These are phyloP conservation scores for Pterobdella sp. DNA, from an alignment of 2,888 invertebrate species.

Conservation along the genomic window DNA sequence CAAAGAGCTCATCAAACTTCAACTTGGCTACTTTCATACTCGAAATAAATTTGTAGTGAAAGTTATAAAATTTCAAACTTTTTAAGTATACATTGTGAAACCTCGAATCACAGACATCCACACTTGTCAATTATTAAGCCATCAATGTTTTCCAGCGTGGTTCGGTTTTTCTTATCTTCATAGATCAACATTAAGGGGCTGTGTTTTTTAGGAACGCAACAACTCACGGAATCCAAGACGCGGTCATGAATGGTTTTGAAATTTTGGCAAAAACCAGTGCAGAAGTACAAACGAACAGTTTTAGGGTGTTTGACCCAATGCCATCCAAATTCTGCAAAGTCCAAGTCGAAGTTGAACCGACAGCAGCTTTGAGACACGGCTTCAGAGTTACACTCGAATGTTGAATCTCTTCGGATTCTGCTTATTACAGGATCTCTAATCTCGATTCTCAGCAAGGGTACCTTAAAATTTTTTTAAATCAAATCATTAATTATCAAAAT, in stretches of 20 bases:
- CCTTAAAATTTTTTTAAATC: too few species aligned
- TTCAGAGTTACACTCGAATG: neutral
- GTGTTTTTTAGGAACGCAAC: neutral
- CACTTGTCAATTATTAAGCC: neutral
- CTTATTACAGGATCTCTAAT: neutral
- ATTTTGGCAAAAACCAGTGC: neutral
- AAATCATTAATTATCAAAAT: too few species aligned
- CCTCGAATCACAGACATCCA: neutral
- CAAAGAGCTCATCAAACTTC: too few species aligned
- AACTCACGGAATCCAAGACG: neutral
- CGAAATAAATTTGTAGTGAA: too few species aligned
- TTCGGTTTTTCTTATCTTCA: too few species aligned
- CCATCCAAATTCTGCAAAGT: neutral
- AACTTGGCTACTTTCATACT: too few species aligned
- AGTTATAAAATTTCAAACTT: too few species aligned
- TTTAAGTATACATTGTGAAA: too few species aligned
- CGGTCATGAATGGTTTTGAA: neutral
- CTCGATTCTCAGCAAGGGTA: neutral
- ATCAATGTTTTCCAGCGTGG: neutral
- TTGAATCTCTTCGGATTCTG: neutral
- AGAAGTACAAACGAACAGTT: neutral
- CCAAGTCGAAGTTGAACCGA: neutral
- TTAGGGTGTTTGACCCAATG: neutral
- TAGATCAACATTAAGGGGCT: neutral
- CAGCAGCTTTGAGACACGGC: neutral